Percentiles rank a stretch among this genome's conserved stretches.
These are phyloP conservation scores for Drosophila nr. perissopoda DNA, from an alignment of 2,888 invertebrate genomes.

Conservation along the genomic window DNA sequence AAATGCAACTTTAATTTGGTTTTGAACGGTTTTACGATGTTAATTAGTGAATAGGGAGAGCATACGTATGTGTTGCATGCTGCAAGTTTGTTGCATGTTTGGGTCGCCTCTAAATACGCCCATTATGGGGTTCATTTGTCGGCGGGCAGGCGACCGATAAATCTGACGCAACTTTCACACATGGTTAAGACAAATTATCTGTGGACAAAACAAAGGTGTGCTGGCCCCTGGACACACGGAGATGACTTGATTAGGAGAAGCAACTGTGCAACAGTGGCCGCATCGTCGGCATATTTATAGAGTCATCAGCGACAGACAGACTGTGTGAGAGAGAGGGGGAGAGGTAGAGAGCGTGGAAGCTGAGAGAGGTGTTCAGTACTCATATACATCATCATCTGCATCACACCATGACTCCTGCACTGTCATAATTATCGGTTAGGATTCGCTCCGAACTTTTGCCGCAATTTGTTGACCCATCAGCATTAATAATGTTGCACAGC, in stretches of 20 bases:
- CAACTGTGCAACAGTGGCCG: slow-evolving; percentile 34
- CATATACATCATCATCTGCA: slow-evolving; percentile 74
- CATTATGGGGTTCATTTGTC: slow-evolving; percentile 74
- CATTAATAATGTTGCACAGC: slow-evolving; percentile 59
- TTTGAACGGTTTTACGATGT: slow-evolving; percentile 35
- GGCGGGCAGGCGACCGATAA: slow-evolving; percentile 55
- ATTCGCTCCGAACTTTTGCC: slow-evolving; percentile 72
- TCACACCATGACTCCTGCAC: slow-evolving; percentile 79
- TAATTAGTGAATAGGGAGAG: slow-evolving; percentile 57
- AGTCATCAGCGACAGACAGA: slow-evolving; percentile 45
- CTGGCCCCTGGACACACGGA: slow-evolving; percentile 33
- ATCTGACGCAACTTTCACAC: slow-evolving; percentile 79
- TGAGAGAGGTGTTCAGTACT: slow-evolving; percentile 18
- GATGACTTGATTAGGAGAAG: slow-evolving; percentile 77
- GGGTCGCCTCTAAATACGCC: slow-evolving; percentile 51
- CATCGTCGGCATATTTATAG: slow-evolving; percentile 57
- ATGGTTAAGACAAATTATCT: slow-evolving; percentile 76
- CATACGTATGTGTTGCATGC: slow-evolving; percentile 46
- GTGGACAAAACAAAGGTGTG: slow-evolving; percentile 66
- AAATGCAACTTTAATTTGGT: slow-evolving; percentile 28
- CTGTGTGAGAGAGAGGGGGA: not conserved
- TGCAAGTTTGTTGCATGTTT: slow-evolving; percentile 36
- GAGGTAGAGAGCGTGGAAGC: accelerated
- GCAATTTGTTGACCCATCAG: slow-evolving; percentile 78
- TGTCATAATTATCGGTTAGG: slow-evolving; percentile 83